Conservation (phyloP, 2,797 vertebrate species). For the Antrozous pallidus region DNA sequence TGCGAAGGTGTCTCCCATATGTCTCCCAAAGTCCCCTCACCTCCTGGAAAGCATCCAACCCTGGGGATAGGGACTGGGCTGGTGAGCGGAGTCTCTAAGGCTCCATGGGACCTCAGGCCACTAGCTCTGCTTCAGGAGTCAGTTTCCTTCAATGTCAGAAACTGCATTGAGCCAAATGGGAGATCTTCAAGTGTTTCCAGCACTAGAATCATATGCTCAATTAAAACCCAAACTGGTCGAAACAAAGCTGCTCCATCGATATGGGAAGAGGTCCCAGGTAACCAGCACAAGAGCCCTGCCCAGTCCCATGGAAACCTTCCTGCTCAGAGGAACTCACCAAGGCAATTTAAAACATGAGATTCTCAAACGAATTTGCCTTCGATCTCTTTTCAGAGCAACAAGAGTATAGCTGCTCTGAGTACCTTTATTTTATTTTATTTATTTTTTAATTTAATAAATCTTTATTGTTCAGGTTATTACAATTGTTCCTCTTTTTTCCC, state of each 20-base stretch:
- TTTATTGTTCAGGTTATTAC: no score
- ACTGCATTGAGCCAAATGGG: neutral
- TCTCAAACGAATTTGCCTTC: neutral
- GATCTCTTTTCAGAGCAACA: no score
- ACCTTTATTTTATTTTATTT: no score
- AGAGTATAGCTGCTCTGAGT: no score
- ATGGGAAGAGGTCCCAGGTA: no score
- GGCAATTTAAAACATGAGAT: neutral
- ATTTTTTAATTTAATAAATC: no score
- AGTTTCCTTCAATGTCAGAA: neutral
- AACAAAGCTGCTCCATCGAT: neutral
- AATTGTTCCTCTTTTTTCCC: no score
- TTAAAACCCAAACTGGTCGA: neutral
- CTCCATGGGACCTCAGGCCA: neutral
- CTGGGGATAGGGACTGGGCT: neutral
- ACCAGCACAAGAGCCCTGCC: neutral
- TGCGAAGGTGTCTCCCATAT: rapidly evolving
- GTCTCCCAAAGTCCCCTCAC: neutral
- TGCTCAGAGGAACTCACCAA: neutral
- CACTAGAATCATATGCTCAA: neutral
- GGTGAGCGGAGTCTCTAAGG: neutral
- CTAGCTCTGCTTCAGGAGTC: neutral
- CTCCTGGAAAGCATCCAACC: neutral
- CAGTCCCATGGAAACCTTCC: neutral
- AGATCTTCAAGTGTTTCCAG: neutral